Conservation (phyloP, 1,140 invertebrate species). For the Papilio polytes region DNA sequence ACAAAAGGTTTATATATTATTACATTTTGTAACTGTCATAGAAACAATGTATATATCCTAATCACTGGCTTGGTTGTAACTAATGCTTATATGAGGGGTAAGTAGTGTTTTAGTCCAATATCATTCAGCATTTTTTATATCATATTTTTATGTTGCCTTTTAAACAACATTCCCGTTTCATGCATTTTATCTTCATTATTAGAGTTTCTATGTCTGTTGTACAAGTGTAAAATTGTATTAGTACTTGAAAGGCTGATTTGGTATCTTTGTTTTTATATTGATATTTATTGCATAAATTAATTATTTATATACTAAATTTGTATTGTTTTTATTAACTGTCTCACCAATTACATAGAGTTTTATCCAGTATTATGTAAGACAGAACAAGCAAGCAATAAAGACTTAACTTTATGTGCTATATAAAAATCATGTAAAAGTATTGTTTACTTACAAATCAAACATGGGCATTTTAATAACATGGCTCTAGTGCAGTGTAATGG, state of each 20-base stretch:
- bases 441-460: no score
- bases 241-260: neutral
- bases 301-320: neutral
- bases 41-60: neutral
- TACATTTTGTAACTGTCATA: neutral
- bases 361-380: neutral
- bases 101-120: neutral
- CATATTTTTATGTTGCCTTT: constrained; percentile 8
- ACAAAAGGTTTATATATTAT: constrained; percentile 25
- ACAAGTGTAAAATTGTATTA: neutral
- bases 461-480: no score
- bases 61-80: neutral
- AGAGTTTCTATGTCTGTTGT: neutral
- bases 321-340: neutral
- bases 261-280: neutral
- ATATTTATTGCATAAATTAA: neutral
- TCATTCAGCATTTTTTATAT: neutral
- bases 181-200: constrained; percentile 5
- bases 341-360: neutral
- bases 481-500: no score
- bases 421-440: no score
- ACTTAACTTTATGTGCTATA: neutral
- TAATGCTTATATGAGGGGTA: neutral
- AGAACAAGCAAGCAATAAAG: neutral
- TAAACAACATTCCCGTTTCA: constrained; percentile 7